Percentiles rank a stretch among this genome's conserved stretches.
phyloP scores from a whole-genome alignment of 2,888 invertebrate species.

The Hermodice carunculata region DNA sequence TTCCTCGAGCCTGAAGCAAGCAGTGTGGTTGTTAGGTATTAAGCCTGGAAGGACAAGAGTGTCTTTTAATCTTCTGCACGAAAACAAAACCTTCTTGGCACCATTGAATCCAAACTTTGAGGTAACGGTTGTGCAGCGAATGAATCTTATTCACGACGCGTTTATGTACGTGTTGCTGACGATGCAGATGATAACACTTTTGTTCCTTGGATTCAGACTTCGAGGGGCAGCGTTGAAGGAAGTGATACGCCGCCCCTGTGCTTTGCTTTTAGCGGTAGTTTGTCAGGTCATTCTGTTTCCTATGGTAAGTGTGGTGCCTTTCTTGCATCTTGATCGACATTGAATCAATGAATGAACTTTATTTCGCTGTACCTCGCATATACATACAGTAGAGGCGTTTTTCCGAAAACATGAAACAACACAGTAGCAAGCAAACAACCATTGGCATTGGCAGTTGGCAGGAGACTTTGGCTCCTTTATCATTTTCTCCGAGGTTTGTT shows the following conservation, averaged over 20 bases:
- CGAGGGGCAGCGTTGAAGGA: constrained; percentile 15
- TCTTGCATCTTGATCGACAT: too few species aligned
- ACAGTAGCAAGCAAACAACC: too few species aligned
- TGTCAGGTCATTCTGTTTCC: constrained; percentile 18
- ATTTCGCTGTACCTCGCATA: too few species aligned
- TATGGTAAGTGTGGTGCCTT: constrained; percentile 3
- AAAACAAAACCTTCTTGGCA: too few species aligned
- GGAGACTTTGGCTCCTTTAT: too few species aligned
- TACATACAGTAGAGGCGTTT: too few species aligned
- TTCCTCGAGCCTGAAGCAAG: too few species aligned
- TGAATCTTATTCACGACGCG: constrained; percentile 5
- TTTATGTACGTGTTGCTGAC: constrained; percentile 13
- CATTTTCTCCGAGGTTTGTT: too few species aligned
- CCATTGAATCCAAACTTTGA: constrained; percentile 6
- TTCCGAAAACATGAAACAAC: too few species aligned
- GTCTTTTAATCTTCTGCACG: not conserved
- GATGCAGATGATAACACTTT: not conserved
- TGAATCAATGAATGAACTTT: too few species aligned
- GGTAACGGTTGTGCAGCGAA: constrained; percentile 8
- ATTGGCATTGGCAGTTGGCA: too few species aligned
- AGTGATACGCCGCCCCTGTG: constrained; percentile 5
- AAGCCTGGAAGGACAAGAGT: not conserved
- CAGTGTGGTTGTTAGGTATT: not conserved
- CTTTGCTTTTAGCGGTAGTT: constrained; percentile 8
- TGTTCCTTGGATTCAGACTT: constrained; percentile 10